A percentile compares a stretch with the other conserved stretches of the same genome.
Evolutionary conservation across 2,113 vertebrate species (phyloP).

Genomic region (Oenanthe oenanthe): DNA sequence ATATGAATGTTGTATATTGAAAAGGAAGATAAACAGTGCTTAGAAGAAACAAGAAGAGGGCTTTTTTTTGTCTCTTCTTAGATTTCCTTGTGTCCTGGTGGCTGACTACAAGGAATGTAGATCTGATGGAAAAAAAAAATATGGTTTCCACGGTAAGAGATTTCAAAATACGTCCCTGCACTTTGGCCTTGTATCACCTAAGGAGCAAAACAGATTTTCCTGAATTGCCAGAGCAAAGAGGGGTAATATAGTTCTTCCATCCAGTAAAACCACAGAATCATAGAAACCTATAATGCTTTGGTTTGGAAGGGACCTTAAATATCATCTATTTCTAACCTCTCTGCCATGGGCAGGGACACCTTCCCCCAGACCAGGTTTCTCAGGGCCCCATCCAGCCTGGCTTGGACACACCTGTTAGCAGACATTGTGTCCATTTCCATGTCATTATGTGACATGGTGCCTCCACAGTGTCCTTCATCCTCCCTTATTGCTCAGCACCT

Average conservation of each 20-base stretch:
- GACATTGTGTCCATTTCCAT: not conserved
- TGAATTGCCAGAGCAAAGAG: not conserved
- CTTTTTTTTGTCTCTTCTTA: not conserved
- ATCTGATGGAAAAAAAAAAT: not conserved
- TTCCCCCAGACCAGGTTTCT: not conserved
- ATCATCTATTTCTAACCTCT: no score
- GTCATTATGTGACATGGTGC: accelerated
- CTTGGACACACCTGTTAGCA: not conserved
- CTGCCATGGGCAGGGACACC: not conserved
- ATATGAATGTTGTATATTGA: not conserved
- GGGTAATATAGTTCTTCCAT: not conserved
- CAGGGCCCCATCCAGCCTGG: not conserved
- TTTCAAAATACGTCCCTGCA: not conserved
- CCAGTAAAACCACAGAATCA: not conserved
- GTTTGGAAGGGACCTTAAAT: not conserved
- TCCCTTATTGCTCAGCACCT: not conserved
- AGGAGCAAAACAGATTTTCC: not conserved
- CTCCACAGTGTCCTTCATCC: not conserved
- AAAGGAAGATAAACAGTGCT: not conserved
- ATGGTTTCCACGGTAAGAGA: not conserved
- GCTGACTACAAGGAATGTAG: not conserved
- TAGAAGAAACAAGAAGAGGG: not conserved
- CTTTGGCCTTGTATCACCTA: not conserved
- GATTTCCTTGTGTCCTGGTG: not conserved
- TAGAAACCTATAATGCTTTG: not conserved